Evolutionary conservation across 2,888 invertebrate genomes (phyloP).

Genomic region (Cyaniris semiargus): DNA sequence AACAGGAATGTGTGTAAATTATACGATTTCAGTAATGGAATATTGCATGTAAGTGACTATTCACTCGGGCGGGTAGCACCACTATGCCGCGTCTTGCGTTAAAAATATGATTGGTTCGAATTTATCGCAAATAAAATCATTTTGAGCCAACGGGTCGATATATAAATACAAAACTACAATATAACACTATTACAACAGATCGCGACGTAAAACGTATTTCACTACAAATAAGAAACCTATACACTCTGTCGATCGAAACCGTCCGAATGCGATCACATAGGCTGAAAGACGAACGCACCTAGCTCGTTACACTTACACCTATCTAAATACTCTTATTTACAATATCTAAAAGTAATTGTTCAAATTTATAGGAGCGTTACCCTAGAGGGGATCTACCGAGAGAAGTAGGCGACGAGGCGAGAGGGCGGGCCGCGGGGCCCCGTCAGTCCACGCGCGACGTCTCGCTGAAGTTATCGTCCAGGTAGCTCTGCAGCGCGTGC

Average conservation of each 20-base stretch:
- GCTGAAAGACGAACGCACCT: conserved; percentile 74
- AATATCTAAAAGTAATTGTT: conserved; percentile 70
- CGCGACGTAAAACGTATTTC: conserved; percentile 19
- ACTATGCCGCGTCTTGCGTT: conserved; percentile 30
- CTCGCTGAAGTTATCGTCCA: conserved; percentile 67
- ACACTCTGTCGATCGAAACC: conserved; percentile 47
- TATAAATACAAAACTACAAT: conserved; percentile 22
- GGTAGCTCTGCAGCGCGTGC: conserved; percentile 58
- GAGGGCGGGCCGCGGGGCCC: conserved; percentile 37
- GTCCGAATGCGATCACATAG: conserved; percentile 59
- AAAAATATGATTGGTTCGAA: conserved; percentile 36
- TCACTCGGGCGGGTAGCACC: conserved; percentile 33
- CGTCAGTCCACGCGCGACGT: conserved; percentile 71
- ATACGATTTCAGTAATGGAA: conserved; percentile 11
- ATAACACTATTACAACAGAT: conserved; percentile 28
- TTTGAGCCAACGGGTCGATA: conserved; percentile 16
- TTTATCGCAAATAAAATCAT: conserved; percentile 17
- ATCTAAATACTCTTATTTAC: conserved; percentile 77
- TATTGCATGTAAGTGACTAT: conserved; percentile 11
- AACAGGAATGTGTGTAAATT: conserved; percentile 29
- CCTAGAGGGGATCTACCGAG: conserved; percentile 41
- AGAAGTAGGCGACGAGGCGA: conserved; percentile 22
- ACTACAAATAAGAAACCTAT: conserved; percentile 24
- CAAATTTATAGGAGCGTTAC: conserved; percentile 61
- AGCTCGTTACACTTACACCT: conserved; percentile 69